These are phyloP conservation scores for Megaleporinus macrocephalus DNA, from an alignment of 2,113 vertebrate genomes.

Conservation along the genomic window DNA sequence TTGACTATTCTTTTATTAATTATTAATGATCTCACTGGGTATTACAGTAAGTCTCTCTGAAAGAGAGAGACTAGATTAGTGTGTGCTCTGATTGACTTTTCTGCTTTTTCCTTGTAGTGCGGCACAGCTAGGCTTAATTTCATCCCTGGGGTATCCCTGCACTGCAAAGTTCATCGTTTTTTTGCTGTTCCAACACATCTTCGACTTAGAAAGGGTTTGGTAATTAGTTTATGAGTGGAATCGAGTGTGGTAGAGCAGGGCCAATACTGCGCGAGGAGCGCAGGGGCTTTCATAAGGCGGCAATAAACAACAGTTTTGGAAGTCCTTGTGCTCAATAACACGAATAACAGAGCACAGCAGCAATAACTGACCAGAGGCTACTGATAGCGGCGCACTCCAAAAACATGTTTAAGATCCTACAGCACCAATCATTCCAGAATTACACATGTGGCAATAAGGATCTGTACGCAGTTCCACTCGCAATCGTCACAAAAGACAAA, in stretches of 20 bases:
- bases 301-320: background rate
- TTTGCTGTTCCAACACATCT: background rate
- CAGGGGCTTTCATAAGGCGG: background rate
- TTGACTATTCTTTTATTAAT: background rate
- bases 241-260: background rate
- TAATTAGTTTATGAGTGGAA: constrained; percentile 5
- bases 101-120: background rate
- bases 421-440: background rate
- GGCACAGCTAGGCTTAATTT: background rate
- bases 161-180: background rate
- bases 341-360: background rate
- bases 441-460: background rate
- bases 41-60: background rate
- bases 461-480: background rate
- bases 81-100: background rate
- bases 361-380: background rate
- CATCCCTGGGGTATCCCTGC: background rate
- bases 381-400: background rate
- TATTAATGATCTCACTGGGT: background rate
- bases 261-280: background rate
- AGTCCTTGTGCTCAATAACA: background rate
- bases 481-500: background rate
- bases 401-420: constrained; percentile 2
- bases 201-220: background rate
- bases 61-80: background rate